Evolutionary conservation across 2,113 vertebrate genomes (phyloP), one percentile per base, ranked within the genome.

Genomic region (Deroptyus accipitrinus): DNA sequence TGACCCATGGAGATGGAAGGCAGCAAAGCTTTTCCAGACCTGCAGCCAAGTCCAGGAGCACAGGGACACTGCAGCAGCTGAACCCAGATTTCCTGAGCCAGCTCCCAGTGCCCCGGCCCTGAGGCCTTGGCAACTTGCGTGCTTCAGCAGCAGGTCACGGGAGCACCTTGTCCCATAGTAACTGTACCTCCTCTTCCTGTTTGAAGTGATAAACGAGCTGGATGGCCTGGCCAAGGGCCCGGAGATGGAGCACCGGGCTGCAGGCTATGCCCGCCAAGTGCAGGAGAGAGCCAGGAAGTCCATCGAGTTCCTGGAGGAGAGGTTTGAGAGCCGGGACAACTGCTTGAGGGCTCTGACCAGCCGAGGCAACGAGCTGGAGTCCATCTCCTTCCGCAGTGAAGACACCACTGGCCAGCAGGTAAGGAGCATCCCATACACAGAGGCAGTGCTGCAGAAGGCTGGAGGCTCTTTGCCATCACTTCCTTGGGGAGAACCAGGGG

Each of bases 351-450:
- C 99, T 39, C 98, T 99, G 89, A 99, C 99, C 54, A 99, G 99
- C 98, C 98, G 99, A 76, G 99, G 99, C 94, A 99, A 98, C 27
- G 99, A 99, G 94, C 98, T 99, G 3, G 99, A 99, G 94, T 99
- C 99, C 76, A 99, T 99, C 77, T 98, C 99, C 94, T 99, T 99
- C 97, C 99, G 99, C 87, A 99, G 99, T 13, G 99, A 99, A 55
- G 99, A 99, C 97, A 99, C 99, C 55, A 99, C 99, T 2, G 99
- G 99, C 87, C 99, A 99, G 93, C 98, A 99, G 99, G 99, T 99
- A 23, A 86, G 83, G 76, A 55, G 23, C 66, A 20, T 11, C 5
- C 17, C 5, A 1, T 59, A 6, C 7, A 1, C 3, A 0, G 41
- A 10, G 19, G 44, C 8, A 7, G 57, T 2, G n/a, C n/a, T 77